phyloP scores from a whole-genome alignment of 2,888 invertebrate species.

The Uloborus plumipes region DNA sequence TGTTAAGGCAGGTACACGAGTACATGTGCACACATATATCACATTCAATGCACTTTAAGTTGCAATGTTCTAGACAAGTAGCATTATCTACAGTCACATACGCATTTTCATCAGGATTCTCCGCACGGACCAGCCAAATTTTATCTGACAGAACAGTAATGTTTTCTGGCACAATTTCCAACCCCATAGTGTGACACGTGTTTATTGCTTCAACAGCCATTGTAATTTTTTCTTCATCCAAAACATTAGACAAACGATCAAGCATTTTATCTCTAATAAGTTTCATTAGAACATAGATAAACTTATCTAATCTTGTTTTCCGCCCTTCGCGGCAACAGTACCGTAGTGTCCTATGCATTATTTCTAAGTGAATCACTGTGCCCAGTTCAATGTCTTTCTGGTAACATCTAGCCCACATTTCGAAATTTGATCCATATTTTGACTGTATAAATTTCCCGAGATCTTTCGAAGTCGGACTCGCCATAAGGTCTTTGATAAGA shows the following conservation, averaged over 20 bases:
- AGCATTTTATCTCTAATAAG: constrained; percentile 46
- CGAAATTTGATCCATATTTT: constrained; percentile 24
- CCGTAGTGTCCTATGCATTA: constrained; percentile 12
- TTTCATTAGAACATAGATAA: constrained; percentile 51
- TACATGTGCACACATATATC: constrained; percentile 53
- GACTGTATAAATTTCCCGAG: constrained; percentile 10
- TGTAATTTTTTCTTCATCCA: constrained; percentile 45
- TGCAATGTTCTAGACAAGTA: constrained; percentile 45
- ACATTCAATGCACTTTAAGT: constrained; percentile 36
- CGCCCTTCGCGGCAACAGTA: constrained; percentile 29
- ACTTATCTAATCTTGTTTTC: constrained; percentile 28
- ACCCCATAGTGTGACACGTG: constrained; percentile 24
- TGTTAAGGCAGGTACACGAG: constrained; percentile 41
- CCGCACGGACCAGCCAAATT: constrained; percentile 27
- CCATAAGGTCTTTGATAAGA: constrained; percentile 4
- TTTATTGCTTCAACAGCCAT: constrained; percentile 39
- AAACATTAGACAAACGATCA: constrained; percentile 21
- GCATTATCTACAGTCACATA: constrained; percentile 31
- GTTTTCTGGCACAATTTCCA: constrained; percentile 28
- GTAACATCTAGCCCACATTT: constrained; percentile 35
- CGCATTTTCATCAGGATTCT: constrained; percentile 26
- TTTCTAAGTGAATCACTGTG: constrained; percentile 27
- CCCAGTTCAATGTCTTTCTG: constrained; percentile 33
- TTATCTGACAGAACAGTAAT: constrained; percentile 39
- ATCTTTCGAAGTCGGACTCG: constrained; percentile 1